Conservation (phyloP, 1,140 invertebrate species). For the Psilanteris sp. region DNA sequence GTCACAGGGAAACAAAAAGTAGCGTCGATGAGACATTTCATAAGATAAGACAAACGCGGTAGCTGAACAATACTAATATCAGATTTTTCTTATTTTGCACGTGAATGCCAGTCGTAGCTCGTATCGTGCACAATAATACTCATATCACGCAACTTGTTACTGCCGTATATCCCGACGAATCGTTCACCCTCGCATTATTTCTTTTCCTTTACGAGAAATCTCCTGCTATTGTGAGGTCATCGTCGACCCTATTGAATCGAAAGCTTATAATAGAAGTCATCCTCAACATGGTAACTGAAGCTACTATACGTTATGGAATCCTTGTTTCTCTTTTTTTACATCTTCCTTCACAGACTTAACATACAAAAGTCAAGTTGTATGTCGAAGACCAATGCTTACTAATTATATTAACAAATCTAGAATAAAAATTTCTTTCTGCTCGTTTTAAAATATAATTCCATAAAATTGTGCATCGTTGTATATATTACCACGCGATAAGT, state of each 20-base stretch:
- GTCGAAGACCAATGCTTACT: too few relatives aligned
- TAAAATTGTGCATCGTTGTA: too few relatives aligned
- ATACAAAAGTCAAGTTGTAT: conserved; percentile 59
- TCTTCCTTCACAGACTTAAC: conserved; percentile 28
- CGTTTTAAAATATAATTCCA: too few relatives aligned
- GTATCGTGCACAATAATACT: conserved; percentile 48
- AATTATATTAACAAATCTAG: too few relatives aligned
- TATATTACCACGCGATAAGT: too few relatives aligned
- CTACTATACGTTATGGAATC: conserved; percentile 34
- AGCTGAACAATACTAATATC: conserved; percentile 52
- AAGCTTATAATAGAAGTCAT: conserved; percentile 71
- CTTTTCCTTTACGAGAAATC: conserved; percentile 63
- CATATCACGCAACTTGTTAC: conserved; percentile 63
- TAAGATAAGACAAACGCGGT: conserved; percentile 40
- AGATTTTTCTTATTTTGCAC: conserved; percentile 43
- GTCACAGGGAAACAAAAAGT: not conserved
- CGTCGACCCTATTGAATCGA: conserved; percentile 71
- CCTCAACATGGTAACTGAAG: conserved; percentile 63
- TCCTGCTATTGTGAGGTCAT: conserved; percentile 70
- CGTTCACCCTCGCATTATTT: conserved; percentile 57
- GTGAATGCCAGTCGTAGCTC: conserved; percentile 9
- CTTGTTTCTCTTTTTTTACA: conserved; percentile 1
- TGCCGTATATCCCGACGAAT: conserved; percentile 27
- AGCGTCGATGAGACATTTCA: conserved; percentile 35
- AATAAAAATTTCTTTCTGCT: too few relatives aligned